Base-by-base conservation (phyloP, 2,113 vertebrate genomes). In the Myotis yumanensis region DNA sequence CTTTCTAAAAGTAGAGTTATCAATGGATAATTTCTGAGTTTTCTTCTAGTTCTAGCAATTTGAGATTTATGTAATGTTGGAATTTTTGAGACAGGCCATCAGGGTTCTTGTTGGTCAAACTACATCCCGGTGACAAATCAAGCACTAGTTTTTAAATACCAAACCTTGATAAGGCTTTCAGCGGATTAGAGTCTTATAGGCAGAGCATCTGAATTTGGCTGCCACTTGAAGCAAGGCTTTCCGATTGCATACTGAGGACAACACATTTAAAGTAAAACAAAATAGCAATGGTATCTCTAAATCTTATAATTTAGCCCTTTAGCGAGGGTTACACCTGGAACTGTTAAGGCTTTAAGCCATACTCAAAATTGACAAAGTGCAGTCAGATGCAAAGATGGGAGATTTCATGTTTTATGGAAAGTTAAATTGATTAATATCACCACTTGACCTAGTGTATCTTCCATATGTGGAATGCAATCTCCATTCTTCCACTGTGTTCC, bases 301-400 rank as follows among this genome's bases (percentile, higher is more conserved):
- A 23, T 86, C 52, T 89, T 93, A 35, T 48, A 77, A 76, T 69
- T 92, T 85, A 90, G 46, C 73, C 40, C 25, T 91, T 92, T 69
- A 62, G 46, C 18, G 11, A 68, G 62, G 32, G 51, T 95, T 72
- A 23, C 16, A 59, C 57, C 51, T n/a, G 11, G 69, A 66, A 57
- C 0, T 17, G 66, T 54, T 51, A 54, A 66, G 72, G 23, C 93
- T 90, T 87, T 90, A 79, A 80, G 68, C 90, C 92, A 82, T 94
- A 59, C 57, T 91, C 25, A 69, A 62, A 89, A 73, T 84, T 69
- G 69, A 62, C 14, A 48, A 75, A 89, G 9, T 51, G 43, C 16
- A 66, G 5, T 30, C 57, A 86, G 28, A 79, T 51, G 20, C 35
- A 82, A 72, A 59, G 48, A 48, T 68, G 40, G 5, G 17, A 79